Evolutionary conservation across 2,797 vertebrate species (phyloP).

Genomic region (Coreius guichenoti): DNA sequence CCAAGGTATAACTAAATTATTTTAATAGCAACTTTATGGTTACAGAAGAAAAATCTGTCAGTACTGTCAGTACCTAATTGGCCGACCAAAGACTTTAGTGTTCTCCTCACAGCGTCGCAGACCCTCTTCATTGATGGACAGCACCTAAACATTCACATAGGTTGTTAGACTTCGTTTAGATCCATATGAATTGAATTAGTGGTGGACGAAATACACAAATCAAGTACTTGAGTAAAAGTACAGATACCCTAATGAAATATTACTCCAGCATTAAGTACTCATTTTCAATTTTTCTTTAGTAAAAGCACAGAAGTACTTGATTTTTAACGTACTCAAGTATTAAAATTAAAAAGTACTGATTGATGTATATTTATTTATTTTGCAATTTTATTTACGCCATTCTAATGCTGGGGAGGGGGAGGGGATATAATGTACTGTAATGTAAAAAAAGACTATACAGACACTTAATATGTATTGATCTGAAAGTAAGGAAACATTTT

Average conservation of each 20-base stretch:
- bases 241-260: background rate
- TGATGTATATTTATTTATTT: background rate
- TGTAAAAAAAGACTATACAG: too few species aligned
- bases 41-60: background rate
- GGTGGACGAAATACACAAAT: background rate
- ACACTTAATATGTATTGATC: too few species aligned
- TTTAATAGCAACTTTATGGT: background rate
- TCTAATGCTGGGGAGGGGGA: background rate
- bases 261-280: background rate
- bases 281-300: background rate
- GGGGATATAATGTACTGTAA: background rate
- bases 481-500: too few species aligned
- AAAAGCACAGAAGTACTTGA: background rate
- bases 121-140: constrained; percentile 91
- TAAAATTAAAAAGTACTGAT: too few species aligned
- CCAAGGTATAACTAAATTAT: background rate
- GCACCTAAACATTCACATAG: constrained; percentile 73
- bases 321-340: too few species aligned
- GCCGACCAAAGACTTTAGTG: constrained; percentile 88
- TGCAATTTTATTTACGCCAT: background rate
- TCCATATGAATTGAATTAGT: background rate
- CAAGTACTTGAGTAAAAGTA: background rate
- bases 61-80: constrained; percentile 82
- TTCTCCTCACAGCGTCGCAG: constrained; percentile 88
- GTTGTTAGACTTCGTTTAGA: background rate